phyloP scores from a whole-genome alignment of 1,140 invertebrate species.

The Cydia amplana region DNA sequence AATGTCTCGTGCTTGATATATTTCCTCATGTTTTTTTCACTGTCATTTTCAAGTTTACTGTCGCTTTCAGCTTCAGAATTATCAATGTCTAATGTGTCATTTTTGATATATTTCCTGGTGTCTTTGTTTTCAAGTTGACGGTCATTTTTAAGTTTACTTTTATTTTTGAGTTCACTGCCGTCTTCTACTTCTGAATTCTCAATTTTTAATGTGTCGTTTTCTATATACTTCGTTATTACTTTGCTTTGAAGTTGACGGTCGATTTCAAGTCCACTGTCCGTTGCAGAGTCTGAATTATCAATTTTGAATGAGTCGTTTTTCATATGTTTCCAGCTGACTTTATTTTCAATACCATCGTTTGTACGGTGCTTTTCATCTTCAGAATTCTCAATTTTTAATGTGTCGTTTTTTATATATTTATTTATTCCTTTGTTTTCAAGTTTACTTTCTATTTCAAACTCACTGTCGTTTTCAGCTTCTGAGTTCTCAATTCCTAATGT shows the following conservation, averaged over 20 bases:
- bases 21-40: not conserved
- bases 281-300: too few species aligned
- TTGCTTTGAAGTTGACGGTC: not conserved
- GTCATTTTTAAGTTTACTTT: not conserved
- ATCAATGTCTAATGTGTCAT: not conserved
- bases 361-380: too few species aligned
- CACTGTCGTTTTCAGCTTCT: not conserved
- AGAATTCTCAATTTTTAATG: too few species aligned
- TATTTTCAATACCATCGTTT: too few species aligned
- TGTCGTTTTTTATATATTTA: too few species aligned
- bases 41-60: not conserved
- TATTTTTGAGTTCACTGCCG: too few species aligned
- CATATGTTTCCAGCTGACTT: too few species aligned
- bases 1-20: too few species aligned
- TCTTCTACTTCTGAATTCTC: too few species aligned
- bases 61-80: not conserved
- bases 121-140: not conserved
- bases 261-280: not conserved
- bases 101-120: not conserved
- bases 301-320: too few species aligned
- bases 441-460: not conserved
- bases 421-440: not conserved
- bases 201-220: too few species aligned
- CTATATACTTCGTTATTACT: too few species aligned
- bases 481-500: not conserved